These are phyloP conservation scores for Centropristis striata DNA, from an alignment of 2,113 vertebrate genomes.

Conservation along the genomic window DNA sequence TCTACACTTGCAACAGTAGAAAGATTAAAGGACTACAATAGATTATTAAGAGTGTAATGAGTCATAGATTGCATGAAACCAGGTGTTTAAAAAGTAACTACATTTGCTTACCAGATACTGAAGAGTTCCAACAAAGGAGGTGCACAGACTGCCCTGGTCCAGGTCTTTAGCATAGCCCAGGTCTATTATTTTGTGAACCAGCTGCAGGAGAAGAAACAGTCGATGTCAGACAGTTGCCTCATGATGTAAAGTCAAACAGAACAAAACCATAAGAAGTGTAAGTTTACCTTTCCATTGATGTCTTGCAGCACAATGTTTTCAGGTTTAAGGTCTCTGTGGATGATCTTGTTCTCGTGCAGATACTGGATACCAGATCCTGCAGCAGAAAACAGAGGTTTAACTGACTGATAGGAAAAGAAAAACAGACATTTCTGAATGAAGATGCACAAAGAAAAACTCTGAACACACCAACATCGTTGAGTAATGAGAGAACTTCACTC, in stretches of 20 bases:
- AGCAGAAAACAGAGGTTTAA: neutral
- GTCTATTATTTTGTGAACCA: constrained; percentile 98
- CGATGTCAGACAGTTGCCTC: neutral
- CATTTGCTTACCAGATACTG: constrained; percentile 93
- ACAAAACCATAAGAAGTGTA: neutral
- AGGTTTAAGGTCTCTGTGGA: constrained; percentile 98
- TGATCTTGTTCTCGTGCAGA: constrained; percentile 98
- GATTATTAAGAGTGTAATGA: neutral
- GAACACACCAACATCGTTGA: constrained; percentile 93
- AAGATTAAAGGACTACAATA: neutral
- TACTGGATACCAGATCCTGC: constrained; percentile 97
- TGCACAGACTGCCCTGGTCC: constrained; percentile 98
- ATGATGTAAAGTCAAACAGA: neutral
- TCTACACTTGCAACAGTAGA: neutral
- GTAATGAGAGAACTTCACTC: constrained; percentile 94
- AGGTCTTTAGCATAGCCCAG: constrained; percentile 98
- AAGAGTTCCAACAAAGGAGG: constrained; percentile 97
- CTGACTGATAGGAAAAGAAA: no score
- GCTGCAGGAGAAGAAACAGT: constrained; percentile 65
- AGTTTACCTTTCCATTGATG: constrained; percentile 91
- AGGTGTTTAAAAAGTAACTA: neutral
- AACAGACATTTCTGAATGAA: rapidly evolving
- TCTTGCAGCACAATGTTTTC: constrained; percentile 99
- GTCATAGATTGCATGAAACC: neutral
- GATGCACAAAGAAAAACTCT: neutral